These are phyloP conservation scores for Bubo bubo DNA, from an alignment of 2,113 vertebrate species.

Conservation along the genomic window DNA sequence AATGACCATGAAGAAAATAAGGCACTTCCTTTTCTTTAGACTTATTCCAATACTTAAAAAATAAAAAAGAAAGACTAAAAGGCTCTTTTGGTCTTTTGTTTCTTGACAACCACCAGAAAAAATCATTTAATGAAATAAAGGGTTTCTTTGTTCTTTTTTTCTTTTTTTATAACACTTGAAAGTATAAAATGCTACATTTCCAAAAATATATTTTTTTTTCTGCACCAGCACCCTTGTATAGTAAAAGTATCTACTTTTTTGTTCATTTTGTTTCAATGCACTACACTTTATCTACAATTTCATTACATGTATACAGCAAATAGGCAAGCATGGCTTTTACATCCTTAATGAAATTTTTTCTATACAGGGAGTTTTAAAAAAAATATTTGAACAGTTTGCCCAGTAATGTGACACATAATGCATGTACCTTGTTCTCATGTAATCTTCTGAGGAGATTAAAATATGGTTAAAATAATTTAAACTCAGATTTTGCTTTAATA, in stretches of 20 bases:
- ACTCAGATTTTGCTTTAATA: conserved; percentile 70
- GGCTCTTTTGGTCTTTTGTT: conserved; percentile 91
- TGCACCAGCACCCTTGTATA: conserved; percentile 90
- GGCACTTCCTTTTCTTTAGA: conserved; percentile 92
- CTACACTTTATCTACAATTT: conserved; percentile 92
- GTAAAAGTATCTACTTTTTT: conserved; percentile 88
- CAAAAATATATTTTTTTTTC: conserved; percentile 92
- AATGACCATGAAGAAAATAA: conserved; percentile 91
- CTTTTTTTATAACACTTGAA: conserved; percentile 91
- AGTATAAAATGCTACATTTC: conserved; percentile 94
- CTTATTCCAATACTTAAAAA: conserved; percentile 87
- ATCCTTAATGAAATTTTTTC: conserved; percentile 87
- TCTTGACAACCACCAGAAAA: conserved; percentile 88
- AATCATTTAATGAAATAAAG: conserved; percentile 93
- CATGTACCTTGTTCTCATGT: conserved; percentile 85
- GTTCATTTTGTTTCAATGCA: conserved; percentile 86
- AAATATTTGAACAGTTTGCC: conserved; percentile 86
- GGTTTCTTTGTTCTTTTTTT: conserved; percentile 91
- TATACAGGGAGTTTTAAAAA: conserved; percentile 88
- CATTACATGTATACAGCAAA: conserved; percentile 91
- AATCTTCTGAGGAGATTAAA: conserved; percentile 76
- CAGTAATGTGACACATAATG: conserved; percentile 88
- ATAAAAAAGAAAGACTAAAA: conserved; percentile 86
- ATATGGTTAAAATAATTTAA: conserved; percentile 74
- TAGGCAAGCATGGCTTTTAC: conserved; percentile 96